Evolutionary conservation across 2,113 vertebrate species (phyloP).

Genomic region (Silurus asotus): DNA sequence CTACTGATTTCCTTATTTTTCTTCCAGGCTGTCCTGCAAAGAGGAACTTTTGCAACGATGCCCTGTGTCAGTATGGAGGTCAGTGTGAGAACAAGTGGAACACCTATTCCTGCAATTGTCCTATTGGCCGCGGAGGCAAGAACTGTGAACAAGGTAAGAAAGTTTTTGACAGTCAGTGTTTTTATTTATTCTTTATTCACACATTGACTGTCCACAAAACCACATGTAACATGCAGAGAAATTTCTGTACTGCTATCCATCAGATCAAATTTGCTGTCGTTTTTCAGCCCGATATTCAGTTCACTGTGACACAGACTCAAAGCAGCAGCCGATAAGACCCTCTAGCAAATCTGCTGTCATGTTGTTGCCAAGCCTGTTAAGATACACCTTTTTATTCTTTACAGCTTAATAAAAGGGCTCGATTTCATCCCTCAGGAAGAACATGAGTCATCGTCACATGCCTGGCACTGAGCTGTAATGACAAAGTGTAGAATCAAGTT

Average conservation of each 20-base stretch:
- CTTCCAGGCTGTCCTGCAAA: constrained; percentile 83
- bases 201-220: constrained; percentile 27
- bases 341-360: constrained; percentile 7
- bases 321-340: not conserved
- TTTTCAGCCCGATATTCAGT: constrained; percentile 15
- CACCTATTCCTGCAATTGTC: constrained; percentile 85
- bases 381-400: constrained; percentile 22
- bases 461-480: not conserved
- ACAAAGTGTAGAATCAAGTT: constrained; percentile 25
- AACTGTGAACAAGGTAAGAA: constrained; percentile 90
- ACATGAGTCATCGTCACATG: constrained; percentile 35
- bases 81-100: constrained; percentile 88
- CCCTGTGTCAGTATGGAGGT: constrained; percentile 86
- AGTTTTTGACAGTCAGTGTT: not conserved
- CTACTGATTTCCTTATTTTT: not conserved
- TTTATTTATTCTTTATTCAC: not conserved
- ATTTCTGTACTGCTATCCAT: constrained; percentile 27
- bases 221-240: constrained; percentile 49
- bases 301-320: constrained; percentile 11
- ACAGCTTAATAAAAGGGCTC: constrained; percentile 25
- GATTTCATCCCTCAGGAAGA: constrained; percentile 23
- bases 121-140: constrained; percentile 84
- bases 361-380: constrained; percentile 22
- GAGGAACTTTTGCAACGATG: constrained; percentile 81
- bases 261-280: constrained; percentile 5